A percentile compares a stretch with the other conserved stretches of the same genome.
These are phyloP conservation scores for Felis catus DNA, from an alignment of 2,113 vertebrate species.

Conservation along the genomic window F.catus_Fca126_mat1.0 CM031415.1:73450001-73450500, in stretches of 20 bases:
- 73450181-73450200: rapidly evolving
- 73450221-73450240: background rate
- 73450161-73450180: background rate
- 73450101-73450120: background rate
- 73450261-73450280: background rate
- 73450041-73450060: background rate
- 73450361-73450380: background rate
- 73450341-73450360: background rate
- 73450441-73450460: background rate
- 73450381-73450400: background rate
- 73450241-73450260: too few species aligned
- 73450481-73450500: background rate
- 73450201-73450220: background rate
- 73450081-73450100: background rate
- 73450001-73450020: background rate
- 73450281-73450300: background rate
- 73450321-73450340: background rate
- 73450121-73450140: background rate
- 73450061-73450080: background rate
- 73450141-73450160: background rate
- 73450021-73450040: background rate
- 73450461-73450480: background rate
- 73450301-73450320: background rate
- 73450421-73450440: background rate
- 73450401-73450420: background rate